Evolutionary conservation across 2,888 invertebrate genomes (phyloP).

Genomic region (Hemithea aestivaria): DNA sequence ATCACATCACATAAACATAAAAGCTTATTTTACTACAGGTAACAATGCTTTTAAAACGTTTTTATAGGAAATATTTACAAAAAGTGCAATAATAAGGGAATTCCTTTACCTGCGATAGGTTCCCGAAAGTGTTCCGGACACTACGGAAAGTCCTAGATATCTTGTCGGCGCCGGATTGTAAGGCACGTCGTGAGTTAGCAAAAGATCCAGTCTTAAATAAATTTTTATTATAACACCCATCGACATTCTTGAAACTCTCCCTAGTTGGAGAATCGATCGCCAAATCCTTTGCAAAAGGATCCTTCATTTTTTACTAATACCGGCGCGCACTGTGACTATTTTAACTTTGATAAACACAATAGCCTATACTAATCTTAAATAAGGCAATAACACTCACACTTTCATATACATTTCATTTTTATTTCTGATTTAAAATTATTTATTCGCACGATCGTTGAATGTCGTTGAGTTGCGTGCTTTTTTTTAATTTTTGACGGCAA

Average conservation of each 20-base stretch:
- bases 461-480: conserved; percentile 15
- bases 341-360: conserved; percentile 1
- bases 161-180: conserved; percentile 83
- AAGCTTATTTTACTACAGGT: no score
- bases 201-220: conserved; percentile 70
- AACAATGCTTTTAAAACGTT: no score
- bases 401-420: conserved; percentile 39
- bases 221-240: conserved; percentile 67
- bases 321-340: background rate
- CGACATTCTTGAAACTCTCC: conserved; percentile 62
- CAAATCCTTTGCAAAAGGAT: conserved; percentile 64
- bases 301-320: conserved; percentile 52
- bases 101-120: conserved; percentile 83
- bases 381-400: conserved; percentile 23
- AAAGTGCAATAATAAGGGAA: no score
- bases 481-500: conserved; percentile 36
- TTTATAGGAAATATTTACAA: background rate
- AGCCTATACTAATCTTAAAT: conserved; percentile 12
- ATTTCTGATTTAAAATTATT: conserved; percentile 36
- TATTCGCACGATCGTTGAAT: conserved; percentile 42
- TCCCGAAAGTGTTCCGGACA: conserved; percentile 82
- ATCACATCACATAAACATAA: no score
- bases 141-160: conserved; percentile 82
- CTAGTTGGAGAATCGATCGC: conserved; percentile 67
- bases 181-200: conserved; percentile 81